Conservation (phyloP, 2,797 vertebrate species). For the Emys orbicularis region DNA sequence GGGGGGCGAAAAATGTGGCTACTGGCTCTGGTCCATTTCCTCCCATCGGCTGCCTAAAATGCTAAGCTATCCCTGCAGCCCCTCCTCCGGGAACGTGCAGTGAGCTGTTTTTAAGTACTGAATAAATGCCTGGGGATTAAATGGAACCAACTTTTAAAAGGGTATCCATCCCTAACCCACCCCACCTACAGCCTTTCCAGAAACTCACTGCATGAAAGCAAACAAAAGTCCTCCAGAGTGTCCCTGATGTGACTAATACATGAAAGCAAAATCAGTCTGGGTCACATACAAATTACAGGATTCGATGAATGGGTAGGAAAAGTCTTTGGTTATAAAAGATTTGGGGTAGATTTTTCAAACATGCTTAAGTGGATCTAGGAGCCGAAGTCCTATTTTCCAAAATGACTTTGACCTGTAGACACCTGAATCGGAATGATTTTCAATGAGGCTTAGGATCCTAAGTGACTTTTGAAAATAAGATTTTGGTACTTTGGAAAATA, state of each 20-base stretch:
- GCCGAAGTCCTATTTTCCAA: background rate
- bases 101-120: slow-evolving; percentile 68
- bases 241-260: background rate
- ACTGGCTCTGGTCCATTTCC: background rate
- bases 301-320: background rate
- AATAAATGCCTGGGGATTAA: slow-evolving; percentile 42
- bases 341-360: background rate
- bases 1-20: background rate
- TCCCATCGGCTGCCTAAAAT: background rate
- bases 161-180: background rate
- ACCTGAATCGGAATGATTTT: background rate
- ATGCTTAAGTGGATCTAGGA: background rate
- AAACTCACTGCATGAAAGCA: background rate
- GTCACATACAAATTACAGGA: background rate
- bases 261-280: background rate
- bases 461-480: background rate
- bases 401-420: background rate
- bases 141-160: background rate
- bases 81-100: background rate
- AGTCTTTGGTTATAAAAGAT: background rate
- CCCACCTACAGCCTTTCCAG: background rate
- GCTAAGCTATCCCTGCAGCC: background rate
- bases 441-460: background rate
- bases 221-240: background rate
- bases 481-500: background rate